Conservation (phyloP, 1,140 invertebrate genomes). For the Chrysoperla carnea region DNA sequence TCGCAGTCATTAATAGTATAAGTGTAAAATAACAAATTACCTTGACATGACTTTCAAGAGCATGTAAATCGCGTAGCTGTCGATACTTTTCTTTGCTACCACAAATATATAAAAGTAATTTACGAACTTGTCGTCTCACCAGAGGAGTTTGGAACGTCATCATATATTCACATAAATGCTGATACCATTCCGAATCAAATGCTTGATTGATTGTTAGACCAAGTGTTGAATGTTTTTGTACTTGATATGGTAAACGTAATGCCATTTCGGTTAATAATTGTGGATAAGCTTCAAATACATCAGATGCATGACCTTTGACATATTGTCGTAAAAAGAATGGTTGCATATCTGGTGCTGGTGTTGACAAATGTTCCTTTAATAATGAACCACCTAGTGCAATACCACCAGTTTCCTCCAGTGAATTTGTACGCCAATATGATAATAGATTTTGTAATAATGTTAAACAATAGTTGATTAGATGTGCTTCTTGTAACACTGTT, state of each 20-base stretch:
- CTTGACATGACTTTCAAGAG: conserved; percentile 64
- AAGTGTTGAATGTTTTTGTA: conserved; percentile 54
- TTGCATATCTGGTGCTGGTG: conserved; percentile 80
- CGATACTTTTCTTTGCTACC: conserved; percentile 93
- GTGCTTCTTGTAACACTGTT: conserved; percentile 53
- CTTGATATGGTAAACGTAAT: conserved; percentile 83
- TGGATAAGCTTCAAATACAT: conserved; percentile 88
- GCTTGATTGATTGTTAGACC: conserved; percentile 27
- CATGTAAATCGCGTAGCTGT: conserved; percentile 82
- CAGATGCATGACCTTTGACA: conserved; percentile 72
- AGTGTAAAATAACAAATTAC: conserved; percentile 22
- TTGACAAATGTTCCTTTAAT: conserved; percentile 63
- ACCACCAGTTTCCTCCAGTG: conserved; percentile 24
- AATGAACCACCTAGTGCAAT: conserved; percentile 34
- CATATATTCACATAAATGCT: conserved; percentile 88
- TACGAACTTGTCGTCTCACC: conserved; percentile 62
- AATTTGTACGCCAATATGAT: conserved; percentile 54
- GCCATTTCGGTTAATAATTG: conserved; percentile 90
- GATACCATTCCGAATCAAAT: conserved; percentile 51
- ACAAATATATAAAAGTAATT: conserved; percentile 82
- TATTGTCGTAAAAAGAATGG: conserved; percentile 90
- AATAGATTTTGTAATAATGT: conserved; percentile 60
- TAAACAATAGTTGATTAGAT: conserved; percentile 68
- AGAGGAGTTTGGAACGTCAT: conserved; percentile 75
- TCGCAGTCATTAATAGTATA: too few relatives aligned